Percentiles rank a stretch among this genome's conserved stretches.
These are phyloP conservation scores for Nylanderia fulva DNA, from an alignment of 1,140 invertebrate genomes.

Conservation along the genomic window DNA sequence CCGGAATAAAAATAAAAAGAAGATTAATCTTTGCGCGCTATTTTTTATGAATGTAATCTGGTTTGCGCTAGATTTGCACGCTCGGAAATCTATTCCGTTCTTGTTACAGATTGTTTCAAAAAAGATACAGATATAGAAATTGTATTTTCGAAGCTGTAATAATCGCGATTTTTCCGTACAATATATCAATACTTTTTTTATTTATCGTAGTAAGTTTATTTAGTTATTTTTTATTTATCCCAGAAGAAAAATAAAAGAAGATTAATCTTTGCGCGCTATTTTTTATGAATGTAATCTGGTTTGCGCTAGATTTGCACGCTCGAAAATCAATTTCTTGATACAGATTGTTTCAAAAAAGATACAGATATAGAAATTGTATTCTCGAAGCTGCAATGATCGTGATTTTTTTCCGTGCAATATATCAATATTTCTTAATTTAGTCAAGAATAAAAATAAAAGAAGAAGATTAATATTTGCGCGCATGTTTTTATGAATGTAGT, in stretches of 20 bases:
- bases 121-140: neutral
- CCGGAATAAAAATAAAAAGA: neutral
- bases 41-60: too few relatives aligned
- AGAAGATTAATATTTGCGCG: neutral
- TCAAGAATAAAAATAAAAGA: neutral
- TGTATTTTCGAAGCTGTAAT: neutral
- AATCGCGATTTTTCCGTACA: neutral
- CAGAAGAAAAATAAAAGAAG: neutral
- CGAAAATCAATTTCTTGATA: constrained; percentile 61
- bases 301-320: too few relatives aligned
- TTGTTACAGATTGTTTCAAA: constrained; percentile 25
- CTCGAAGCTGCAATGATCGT: neutral
- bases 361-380: neutral
- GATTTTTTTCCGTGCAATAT: neutral
- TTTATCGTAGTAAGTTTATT: too few relatives aligned
- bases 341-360: constrained; percentile 21
- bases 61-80: too few relatives aligned
- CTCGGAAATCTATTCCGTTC: constrained; percentile 66
- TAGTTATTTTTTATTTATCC: neutral
- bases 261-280: neutral
- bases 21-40: neutral
- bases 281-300: too few relatives aligned
- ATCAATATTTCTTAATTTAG: neutral
- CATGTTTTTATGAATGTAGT: neutral
- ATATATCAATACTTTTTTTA: neutral